Conservation (phyloP, 2,888 invertebrate species). For the Eilema sororculum region DNA sequence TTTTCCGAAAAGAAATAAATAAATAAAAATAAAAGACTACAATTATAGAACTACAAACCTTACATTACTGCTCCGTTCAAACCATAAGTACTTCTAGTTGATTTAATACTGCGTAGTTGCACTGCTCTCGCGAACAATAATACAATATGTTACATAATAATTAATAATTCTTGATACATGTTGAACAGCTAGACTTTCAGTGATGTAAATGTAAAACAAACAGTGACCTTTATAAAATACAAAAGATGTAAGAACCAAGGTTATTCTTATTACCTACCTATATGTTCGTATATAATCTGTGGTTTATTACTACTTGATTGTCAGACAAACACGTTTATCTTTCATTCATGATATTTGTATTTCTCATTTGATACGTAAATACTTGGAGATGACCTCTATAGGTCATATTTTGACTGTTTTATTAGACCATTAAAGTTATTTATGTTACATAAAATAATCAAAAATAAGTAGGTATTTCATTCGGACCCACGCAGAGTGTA, state of each 20-base stretch:
- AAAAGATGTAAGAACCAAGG: constrained; percentile 44
- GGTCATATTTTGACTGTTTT: constrained; percentile 16
- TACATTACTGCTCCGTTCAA: background rate
- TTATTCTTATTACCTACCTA: constrained; percentile 32
- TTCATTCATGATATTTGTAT: constrained; percentile 40
- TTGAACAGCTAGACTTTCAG: constrained; percentile 44
- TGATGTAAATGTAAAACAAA: constrained; percentile 53
- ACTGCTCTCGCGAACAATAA: constrained; percentile 27
- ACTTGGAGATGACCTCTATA: background rate
- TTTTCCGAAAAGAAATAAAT: too few relatives aligned
- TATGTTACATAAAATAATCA: background rate
- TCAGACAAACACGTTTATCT: constrained; percentile 29
- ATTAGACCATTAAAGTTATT: constrained; percentile 6
- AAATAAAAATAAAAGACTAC: too few relatives aligned
- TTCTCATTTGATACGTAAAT: constrained; percentile 16
- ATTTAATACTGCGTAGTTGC: constrained; percentile 24
- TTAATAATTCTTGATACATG: constrained; percentile 53
- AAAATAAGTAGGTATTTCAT: background rate
- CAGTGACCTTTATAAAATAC: constrained; percentile 50
- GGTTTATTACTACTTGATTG: constrained; percentile 37
- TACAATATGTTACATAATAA: constrained; percentile 41
- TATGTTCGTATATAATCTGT: constrained; percentile 28
- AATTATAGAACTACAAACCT: background rate
- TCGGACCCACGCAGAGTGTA: background rate
- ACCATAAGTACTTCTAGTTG: constrained; percentile 13